Percentiles rank a stretch among this genome's conserved stretches.
phyloP scores from a whole-genome alignment of 2,113 vertebrate species.

The Orthochromis indermauri region DNA sequence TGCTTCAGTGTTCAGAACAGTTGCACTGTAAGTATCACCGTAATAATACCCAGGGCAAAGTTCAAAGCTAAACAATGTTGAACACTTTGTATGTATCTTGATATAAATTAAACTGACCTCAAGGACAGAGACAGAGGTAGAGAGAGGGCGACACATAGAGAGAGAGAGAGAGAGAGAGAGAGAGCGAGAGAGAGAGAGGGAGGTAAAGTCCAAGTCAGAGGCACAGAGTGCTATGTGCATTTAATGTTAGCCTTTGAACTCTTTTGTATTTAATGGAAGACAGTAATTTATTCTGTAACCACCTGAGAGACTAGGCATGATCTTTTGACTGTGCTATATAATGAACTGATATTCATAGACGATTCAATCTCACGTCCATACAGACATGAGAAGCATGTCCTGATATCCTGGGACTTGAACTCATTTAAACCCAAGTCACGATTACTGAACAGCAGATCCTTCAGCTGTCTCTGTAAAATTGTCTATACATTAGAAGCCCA shows the following conservation, averaged over 20 bases:
- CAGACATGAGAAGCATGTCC: background rate
- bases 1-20: background rate
- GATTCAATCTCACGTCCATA: background rate
- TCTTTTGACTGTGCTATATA: slow-evolving; percentile 36
- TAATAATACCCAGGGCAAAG: background rate
- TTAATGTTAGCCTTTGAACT: slow-evolving; percentile 34
- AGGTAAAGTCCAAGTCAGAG: background rate
- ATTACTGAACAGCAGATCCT: background rate
- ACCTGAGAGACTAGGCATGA: slow-evolving; percentile 35
- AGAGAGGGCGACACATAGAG: background rate
- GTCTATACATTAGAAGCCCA: background rate
- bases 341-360: slow-evolving; percentile 14
- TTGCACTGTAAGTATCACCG: background rate
- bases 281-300: slow-evolving; percentile 34
- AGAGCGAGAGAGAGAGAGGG: background rate
- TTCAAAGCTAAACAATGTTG: background rate
- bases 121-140: background rate
- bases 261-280: slow-evolving; percentile 22
- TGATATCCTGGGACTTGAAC: slow-evolving; percentile 8
- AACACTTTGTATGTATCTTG: background rate
- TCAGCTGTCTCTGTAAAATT: background rate
- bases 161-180: background rate
- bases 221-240: background rate
- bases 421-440: slow-evolving; percentile 5
- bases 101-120: background rate